Evolutionary conservation across 2,797 vertebrate species (phyloP).

Genomic region (Phrynocephalus guinanensis): DNA sequence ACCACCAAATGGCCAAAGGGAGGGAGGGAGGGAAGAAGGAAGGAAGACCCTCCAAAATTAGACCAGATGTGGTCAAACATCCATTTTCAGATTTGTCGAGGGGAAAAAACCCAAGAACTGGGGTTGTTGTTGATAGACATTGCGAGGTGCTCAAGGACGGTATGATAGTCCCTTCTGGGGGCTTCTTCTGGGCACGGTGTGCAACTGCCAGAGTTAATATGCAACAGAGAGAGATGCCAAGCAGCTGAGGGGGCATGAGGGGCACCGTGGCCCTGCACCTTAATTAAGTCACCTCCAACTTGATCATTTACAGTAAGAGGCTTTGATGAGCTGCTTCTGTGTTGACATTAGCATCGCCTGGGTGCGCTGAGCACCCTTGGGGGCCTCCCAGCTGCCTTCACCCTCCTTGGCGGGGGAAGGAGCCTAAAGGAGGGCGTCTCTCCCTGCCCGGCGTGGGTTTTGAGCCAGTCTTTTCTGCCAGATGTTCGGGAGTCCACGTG

Average conservation of each 20-base stretch:
- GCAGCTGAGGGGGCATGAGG: constrained; percentile 1
- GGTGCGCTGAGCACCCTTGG: neutral
- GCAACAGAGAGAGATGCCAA: constrained; percentile 32
- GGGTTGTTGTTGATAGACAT: too few species aligned
- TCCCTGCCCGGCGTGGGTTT: neutral
- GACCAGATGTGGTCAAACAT: too few species aligned
- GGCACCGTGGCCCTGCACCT: neutral
- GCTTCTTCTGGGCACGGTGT: fast-evolving
- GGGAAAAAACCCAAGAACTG: too few species aligned
- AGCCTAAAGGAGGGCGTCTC: fast-evolving
- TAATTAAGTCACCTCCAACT: constrained; percentile 22
- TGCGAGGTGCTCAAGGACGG: too few species aligned
- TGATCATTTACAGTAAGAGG: neutral
- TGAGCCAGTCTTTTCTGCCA: too few species aligned
- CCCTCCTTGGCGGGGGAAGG: neutral
- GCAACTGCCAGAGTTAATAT: constrained; percentile 6
- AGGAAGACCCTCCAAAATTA: too few species aligned
- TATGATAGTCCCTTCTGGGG: too few species aligned
- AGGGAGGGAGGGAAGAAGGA: too few species aligned
- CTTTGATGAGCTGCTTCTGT: constrained; percentile 60
- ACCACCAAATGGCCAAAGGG: too few species aligned
- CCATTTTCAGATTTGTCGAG: too few species aligned
- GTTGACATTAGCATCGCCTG: constrained; percentile 43
- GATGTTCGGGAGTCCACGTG: too few species aligned
- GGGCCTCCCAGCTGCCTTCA: neutral